Evolutionary conservation across 2,888 invertebrate species (phyloP).

Genomic region (Ophion ventricosus): DNA sequence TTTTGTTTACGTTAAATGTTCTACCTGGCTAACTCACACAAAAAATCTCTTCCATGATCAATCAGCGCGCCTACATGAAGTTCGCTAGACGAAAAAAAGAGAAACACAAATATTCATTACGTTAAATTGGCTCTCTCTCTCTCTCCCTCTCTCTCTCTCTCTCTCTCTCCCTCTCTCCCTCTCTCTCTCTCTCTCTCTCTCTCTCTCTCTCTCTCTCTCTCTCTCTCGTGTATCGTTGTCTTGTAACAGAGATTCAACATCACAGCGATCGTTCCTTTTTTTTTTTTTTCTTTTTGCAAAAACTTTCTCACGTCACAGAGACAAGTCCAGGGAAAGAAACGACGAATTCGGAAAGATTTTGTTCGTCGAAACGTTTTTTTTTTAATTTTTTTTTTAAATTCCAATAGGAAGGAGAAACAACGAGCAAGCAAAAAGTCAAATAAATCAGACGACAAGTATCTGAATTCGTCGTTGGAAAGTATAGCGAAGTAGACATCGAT

Average conservation of each 20-base stretch:
- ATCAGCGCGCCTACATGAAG: slow-evolving; percentile 83
- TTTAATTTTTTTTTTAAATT: neutral
- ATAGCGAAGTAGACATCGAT: slow-evolving; percentile 75
- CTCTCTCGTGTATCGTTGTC: slow-evolving; percentile 26
- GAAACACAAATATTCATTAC: slow-evolving; percentile 80
- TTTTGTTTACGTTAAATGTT: slow-evolving; percentile 63
- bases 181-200: slow-evolving; percentile 18
- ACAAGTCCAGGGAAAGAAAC: slow-evolving; percentile 34
- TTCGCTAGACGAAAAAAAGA: slow-evolving; percentile 82
- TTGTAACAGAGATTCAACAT: slow-evolving; percentile 22
- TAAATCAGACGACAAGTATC: slow-evolving; percentile 5
- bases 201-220: slow-evolving; percentile 20
- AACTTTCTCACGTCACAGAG: slow-evolving; percentile 38
- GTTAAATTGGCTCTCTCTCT: slow-evolving; percentile 70
- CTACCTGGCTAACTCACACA: slow-evolving; percentile 83
- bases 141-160: slow-evolving; percentile 24
- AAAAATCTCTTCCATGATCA: slow-evolving; percentile 81
- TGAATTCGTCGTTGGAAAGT: slow-evolving; percentile 71
- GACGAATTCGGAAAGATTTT: slow-evolving; percentile 47
- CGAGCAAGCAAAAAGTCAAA: slow-evolving; percentile 4
- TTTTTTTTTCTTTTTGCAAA: neutral
- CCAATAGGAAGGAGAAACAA: neutral
- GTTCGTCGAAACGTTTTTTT: neutral
- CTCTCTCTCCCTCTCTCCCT: slow-evolving; percentile 16
- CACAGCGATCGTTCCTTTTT: slow-evolving; percentile 6